Evolutionary conservation across 1,140 invertebrate genomes (phyloP).

Genomic region (Notospermus geniculatus): DNA sequence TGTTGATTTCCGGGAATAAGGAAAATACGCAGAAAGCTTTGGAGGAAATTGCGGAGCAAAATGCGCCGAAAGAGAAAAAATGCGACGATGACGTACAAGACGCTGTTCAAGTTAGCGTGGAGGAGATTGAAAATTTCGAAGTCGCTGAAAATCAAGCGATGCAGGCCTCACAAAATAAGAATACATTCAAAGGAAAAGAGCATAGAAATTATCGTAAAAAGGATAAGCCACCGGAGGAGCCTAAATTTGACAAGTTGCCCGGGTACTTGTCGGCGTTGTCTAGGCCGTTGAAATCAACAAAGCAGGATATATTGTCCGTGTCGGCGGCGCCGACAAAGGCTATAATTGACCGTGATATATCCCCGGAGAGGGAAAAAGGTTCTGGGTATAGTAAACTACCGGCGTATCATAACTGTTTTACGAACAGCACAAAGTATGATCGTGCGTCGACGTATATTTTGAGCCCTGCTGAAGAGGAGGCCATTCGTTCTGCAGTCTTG

Average conservation of each 20-base stretch:
- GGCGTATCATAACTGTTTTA: conserved; percentile 49
- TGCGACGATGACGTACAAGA: not conserved
- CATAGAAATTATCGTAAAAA: not conserved
- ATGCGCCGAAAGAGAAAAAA: too few relatives aligned
- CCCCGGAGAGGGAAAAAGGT: conserved; percentile 23
- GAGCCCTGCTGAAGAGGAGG: not conserved
- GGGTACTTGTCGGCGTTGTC: conserved; percentile 43
- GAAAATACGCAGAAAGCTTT: too few relatives aligned
- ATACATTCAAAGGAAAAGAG: conserved; percentile 42
- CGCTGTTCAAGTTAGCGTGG: not conserved
- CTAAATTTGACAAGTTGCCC: conserved; percentile 42
- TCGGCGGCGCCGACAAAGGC: conserved; percentile 19
- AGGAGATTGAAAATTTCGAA: not conserved
- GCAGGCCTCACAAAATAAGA: conserved; percentile 12
- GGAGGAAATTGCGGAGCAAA: too few relatives aligned
- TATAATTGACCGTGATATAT: conserved; percentile 30
- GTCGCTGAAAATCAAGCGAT: not conserved
- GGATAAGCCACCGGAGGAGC: not conserved
- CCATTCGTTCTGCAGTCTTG: not conserved
- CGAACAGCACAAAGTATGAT: conserved; percentile 48
- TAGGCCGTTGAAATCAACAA: conserved; percentile 30
- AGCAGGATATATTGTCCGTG: conserved; percentile 11
- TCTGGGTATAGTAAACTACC: conserved; percentile 41
- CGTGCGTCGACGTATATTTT: not conserved
- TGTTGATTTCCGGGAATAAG: too few relatives aligned